These are phyloP conservation scores for Dolichopus griseipennis DNA, from an alignment of 2,888 invertebrate genomes.

Conservation along the genomic window DNA sequence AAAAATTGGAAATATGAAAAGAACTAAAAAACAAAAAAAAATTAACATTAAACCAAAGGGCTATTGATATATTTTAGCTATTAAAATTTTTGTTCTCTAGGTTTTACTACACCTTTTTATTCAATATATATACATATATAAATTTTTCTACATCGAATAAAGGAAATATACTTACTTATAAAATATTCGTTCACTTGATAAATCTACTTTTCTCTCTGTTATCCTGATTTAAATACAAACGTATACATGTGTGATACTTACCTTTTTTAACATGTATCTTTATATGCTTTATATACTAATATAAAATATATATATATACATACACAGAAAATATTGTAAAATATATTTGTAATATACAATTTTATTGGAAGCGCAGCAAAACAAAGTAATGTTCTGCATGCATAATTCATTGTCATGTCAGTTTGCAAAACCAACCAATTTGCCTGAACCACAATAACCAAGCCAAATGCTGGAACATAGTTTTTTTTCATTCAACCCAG, in stretches of 20 bases:
- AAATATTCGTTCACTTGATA: no score
- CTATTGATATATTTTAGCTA: background rate
- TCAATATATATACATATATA: background rate
- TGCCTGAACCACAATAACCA: slow-evolving; percentile 6
- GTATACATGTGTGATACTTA: no score
- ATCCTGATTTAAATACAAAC: background rate
- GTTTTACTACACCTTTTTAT: background rate
- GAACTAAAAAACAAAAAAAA: background rate
- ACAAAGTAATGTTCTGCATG: slow-evolving; percentile 6
- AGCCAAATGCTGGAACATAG: slow-evolving; percentile 6
- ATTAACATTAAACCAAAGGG: background rate
- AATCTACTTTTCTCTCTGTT: background rate
- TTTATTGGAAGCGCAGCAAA: background rate
- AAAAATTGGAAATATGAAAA: no score
- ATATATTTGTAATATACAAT: background rate
- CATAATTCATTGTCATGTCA: slow-evolving; percentile 1
- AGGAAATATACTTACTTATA: no score
- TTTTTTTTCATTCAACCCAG: background rate
- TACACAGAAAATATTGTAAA: background rate
- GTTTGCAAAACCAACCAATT: slow-evolving; percentile 4
- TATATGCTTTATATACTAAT: no score
- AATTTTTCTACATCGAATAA: background rate
- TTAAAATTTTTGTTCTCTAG: background rate
- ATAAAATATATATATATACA: background rate
- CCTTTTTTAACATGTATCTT: no score